Percentiles rank a stretch among this genome's conserved stretches.
phyloP scores from a whole-genome alignment of 2,888 invertebrate species.

The Zaprionus bogoriensis region DNA sequence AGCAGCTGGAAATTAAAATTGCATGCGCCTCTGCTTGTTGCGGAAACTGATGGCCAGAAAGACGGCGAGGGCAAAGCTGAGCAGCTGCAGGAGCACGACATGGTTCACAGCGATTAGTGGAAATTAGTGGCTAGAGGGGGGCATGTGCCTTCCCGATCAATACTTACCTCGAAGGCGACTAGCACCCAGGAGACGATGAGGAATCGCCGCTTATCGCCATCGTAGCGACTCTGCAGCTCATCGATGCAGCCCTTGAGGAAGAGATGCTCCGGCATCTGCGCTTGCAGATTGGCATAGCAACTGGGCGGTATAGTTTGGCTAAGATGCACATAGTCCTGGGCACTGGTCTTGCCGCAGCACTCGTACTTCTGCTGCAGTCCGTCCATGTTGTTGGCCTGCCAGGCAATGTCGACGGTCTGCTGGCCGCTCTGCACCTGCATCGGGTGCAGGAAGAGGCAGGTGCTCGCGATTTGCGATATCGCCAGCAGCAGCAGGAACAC shows the following conservation, averaged over 20 bases:
- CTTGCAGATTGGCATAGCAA: slow-evolving; percentile 69
- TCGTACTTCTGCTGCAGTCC: slow-evolving; percentile 72
- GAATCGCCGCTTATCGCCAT: slow-evolving; percentile 84
- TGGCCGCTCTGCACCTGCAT: slow-evolving; percentile 84
- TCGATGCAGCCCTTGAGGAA: slow-evolving; percentile 70
- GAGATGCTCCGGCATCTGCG: slow-evolving; percentile 50
- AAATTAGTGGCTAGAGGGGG: neutral
- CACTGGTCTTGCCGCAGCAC: slow-evolving; percentile 80
- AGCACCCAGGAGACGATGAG: slow-evolving; percentile 87
- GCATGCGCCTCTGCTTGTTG: slow-evolving; percentile 79
- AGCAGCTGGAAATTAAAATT: slow-evolving; percentile 64
- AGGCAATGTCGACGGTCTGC: slow-evolving; percentile 84
- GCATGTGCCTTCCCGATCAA: neutral
- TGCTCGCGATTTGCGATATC: slow-evolving; percentile 88
- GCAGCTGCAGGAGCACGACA: slow-evolving; percentile 51
- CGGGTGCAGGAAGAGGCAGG: slow-evolving; percentile 86
- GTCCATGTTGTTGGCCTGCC: slow-evolving; percentile 80
- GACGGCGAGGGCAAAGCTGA: slow-evolving; percentile 67
- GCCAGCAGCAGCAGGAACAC: slow-evolving; percentile 88
- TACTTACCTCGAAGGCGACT: slow-evolving; percentile 87
- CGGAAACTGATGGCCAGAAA: slow-evolving; percentile 76
- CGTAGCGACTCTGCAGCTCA: slow-evolving; percentile 67
- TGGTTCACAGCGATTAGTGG: neutral
- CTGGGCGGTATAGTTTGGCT: slow-evolving; percentile 66
- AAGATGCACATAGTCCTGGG: slow-evolving; percentile 75